These are phyloP conservation scores for Ictidomys tridecemlineatus DNA, from an alignment of 2,113 vertebrate species.

Conservation along the genomic window DNA sequence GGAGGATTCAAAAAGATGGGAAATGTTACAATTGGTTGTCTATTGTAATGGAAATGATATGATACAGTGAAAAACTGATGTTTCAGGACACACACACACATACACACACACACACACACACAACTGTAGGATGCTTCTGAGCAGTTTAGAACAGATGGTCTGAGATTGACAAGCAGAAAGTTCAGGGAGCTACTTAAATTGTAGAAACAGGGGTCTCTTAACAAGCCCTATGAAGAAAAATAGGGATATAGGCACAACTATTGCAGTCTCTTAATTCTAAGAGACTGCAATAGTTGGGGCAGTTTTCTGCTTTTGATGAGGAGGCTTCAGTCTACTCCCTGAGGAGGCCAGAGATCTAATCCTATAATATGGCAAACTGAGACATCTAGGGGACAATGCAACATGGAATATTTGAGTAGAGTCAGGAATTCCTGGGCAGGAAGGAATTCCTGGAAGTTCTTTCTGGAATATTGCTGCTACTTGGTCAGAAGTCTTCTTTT, in stretches of 20 bases:
- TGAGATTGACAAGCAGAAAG: neutral
- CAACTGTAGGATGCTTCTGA: neutral
- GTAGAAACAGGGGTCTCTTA: neutral
- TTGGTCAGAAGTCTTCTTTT: neutral
- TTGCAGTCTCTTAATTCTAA: no score
- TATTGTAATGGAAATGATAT: neutral
- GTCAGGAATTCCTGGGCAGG: neutral
- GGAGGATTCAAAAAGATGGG: neutral
- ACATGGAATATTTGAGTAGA: neutral
- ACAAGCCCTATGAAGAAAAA: neutral
- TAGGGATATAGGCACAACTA: neutral
- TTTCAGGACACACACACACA: neutral
- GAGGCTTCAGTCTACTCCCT: neutral
- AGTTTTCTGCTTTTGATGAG: neutral
- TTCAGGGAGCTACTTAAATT: neutral
- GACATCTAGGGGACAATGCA: neutral
- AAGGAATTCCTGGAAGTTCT: neutral
- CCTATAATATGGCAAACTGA: neutral
- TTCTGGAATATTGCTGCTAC: neutral
- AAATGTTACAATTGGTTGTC: neutral
- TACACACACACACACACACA: no score
- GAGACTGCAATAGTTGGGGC: neutral
- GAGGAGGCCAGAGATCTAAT: neutral
- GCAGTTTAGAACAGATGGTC: neutral
- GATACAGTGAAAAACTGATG: neutral